These are phyloP conservation scores for Drosophila ironensis DNA, from an alignment of 1,140 invertebrate species.

Conservation along the genomic window DNA sequence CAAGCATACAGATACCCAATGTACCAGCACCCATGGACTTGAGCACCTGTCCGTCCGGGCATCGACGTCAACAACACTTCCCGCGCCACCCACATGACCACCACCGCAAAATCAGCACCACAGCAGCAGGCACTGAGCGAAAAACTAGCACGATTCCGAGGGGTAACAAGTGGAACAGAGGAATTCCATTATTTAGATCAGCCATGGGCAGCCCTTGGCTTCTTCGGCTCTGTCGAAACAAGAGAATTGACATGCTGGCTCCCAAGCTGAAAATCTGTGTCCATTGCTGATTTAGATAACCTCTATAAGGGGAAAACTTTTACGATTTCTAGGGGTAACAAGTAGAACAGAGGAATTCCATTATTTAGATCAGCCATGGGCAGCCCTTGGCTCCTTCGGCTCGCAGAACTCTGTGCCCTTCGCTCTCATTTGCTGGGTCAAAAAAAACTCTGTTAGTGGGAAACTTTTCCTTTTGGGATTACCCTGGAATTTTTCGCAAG, in stretches of 20 bases:
- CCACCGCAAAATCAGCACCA: slow-evolving; percentile 3
- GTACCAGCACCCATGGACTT: slow-evolving; percentile 34
- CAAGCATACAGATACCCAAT: slow-evolving; percentile 14
- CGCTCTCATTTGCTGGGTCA: no score
- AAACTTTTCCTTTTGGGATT: not conserved
- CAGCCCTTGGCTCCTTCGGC: no score
- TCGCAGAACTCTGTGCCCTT: no score
- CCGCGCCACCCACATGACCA: slow-evolving; percentile 53
- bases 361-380: not conserved
- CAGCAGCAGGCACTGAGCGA: not conserved
- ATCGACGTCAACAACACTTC: slow-evolving; percentile 38
- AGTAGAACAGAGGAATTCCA: no score
- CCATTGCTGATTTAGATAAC: no score
- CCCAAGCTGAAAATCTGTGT: no score
- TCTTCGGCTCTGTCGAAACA: no score
- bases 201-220: no score
- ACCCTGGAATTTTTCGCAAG: not conserved
- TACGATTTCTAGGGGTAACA: not conserved
- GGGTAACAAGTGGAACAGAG: no score
- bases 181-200: not conserved
- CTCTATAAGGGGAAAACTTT: not conserved
- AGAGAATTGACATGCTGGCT: no score
- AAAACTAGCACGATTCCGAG: not conserved
- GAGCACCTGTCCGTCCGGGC: slow-evolving; percentile 47
- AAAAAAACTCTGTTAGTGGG: no score